Evolutionary conservation across 2,888 invertebrate species (phyloP).

Genomic region (Chironomus tentans): DNA sequence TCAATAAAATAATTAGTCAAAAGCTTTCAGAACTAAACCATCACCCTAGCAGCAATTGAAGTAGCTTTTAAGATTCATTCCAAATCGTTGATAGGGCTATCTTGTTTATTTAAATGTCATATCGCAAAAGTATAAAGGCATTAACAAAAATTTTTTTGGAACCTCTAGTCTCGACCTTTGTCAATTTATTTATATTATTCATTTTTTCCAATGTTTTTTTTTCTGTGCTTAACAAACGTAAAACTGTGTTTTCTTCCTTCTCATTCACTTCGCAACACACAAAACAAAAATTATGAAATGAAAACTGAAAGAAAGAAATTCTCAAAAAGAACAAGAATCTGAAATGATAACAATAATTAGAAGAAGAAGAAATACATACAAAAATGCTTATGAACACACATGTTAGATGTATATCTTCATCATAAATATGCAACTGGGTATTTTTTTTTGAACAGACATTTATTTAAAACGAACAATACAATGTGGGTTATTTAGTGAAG

Average conservation of each 20-base stretch:
- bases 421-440: slow-evolving; percentile 21
- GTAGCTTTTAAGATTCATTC: no score
- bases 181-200: background rate
- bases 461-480: background rate
- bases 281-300: no score
- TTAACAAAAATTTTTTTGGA: no score
- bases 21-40: no score
- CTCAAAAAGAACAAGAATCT: no score
- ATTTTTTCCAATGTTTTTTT: background rate
- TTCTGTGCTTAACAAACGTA: background rate
- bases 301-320: no score
- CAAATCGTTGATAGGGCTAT: no score
- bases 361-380: background rate
- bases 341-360: background rate
- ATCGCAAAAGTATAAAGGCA: no score
- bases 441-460: background rate
- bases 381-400: background rate
- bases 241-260: background rate
- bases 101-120: no score
- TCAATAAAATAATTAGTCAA: no score
- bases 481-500: background rate
- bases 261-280: background rate
- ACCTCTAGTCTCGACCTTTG: background rate
- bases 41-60: no score
- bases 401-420: background rate